Conservation (phyloP, 2,113 vertebrate species). For the Brachyhypopomus occidentalis region DNA sequence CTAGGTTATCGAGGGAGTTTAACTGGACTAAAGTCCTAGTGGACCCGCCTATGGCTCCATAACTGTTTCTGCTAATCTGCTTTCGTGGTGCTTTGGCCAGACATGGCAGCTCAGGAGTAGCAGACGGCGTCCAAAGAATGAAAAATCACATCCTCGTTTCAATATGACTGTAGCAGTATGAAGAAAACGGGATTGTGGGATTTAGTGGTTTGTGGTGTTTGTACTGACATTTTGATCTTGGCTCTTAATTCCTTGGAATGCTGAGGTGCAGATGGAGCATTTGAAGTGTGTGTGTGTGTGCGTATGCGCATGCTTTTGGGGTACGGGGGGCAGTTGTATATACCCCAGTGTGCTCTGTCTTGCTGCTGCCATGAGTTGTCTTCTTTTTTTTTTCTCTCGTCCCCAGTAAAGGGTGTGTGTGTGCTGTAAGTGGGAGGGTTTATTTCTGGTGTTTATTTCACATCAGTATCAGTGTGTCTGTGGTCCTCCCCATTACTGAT, state of each 20-base stretch:
- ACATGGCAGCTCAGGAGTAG: not conserved
- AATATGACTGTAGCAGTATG: not conserved
- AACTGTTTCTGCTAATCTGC: slow-evolving; percentile 43
- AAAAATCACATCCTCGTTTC: not conserved
- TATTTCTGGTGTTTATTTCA: not conserved
- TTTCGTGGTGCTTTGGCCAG: slow-evolving; percentile 38
- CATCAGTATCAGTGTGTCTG: not conserved
- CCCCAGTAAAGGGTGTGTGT: no score
- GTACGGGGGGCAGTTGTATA: no score
- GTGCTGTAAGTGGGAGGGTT: not conserved
- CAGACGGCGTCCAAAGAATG: not conserved
- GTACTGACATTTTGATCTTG: no score
- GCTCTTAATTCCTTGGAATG: no score
- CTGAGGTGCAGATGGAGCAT: no score
- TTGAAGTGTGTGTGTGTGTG: slow-evolving; percentile 22
- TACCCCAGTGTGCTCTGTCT: no score
- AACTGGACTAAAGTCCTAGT: not conserved
- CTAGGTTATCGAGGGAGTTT: not conserved
- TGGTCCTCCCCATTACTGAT: no score
- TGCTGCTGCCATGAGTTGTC: no score
- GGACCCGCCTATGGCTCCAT: slow-evolving; percentile 11
- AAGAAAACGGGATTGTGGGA: no score
- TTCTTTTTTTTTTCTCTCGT: no score
- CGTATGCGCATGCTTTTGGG: not conserved
- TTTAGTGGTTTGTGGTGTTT: no score